Evolutionary conservation across 2,888 invertebrate species (phyloP).

Genomic region (Tinea pellionella): DNA sequence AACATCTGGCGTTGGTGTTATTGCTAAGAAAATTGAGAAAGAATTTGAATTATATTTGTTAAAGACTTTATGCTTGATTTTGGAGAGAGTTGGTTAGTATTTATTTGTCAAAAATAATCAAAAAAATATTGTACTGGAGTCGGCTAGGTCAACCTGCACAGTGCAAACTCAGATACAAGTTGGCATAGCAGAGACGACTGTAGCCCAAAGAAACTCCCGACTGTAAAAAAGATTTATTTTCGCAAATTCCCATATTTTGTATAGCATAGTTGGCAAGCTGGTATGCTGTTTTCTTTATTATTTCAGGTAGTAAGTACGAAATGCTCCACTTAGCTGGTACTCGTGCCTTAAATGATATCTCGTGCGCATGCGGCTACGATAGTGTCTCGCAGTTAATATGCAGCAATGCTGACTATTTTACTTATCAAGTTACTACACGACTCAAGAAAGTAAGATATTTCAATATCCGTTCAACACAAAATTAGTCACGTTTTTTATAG

Average conservation of each 20-base stretch:
- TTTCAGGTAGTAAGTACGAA: constrained; percentile 73
- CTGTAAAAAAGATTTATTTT: too few species aligned
- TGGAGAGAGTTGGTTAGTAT: constrained; percentile 76
- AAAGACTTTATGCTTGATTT: constrained; percentile 73
- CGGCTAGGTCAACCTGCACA: too few species aligned
- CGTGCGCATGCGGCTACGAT: constrained; percentile 64
- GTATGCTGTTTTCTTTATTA: not conserved
- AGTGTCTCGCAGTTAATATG: constrained; percentile 72
- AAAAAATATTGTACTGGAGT: too few species aligned
- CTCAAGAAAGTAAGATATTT: constrained; percentile 61
- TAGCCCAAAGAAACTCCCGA: too few species aligned
- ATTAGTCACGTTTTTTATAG: too few species aligned
- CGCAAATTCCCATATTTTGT: too few species aligned
- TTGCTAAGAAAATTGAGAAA: constrained; percentile 63
- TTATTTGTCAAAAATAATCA: too few species aligned
- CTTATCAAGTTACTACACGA: constrained; percentile 74
- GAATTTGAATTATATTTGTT: constrained; percentile 72
- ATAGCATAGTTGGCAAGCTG: too few species aligned
- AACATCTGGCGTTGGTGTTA: constrained; percentile 76
- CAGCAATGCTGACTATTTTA: constrained; percentile 79
- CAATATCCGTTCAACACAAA: not conserved
- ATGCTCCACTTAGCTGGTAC: constrained; percentile 73
- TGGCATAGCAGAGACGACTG: too few species aligned
- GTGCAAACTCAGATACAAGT: too few species aligned
- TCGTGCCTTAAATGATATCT: constrained; percentile 67